Evolutionary conservation across 2,888 invertebrate genomes (phyloP), one percentile per base, ranked within the genome.

Genomic region (Lepas anatifera): DNA sequence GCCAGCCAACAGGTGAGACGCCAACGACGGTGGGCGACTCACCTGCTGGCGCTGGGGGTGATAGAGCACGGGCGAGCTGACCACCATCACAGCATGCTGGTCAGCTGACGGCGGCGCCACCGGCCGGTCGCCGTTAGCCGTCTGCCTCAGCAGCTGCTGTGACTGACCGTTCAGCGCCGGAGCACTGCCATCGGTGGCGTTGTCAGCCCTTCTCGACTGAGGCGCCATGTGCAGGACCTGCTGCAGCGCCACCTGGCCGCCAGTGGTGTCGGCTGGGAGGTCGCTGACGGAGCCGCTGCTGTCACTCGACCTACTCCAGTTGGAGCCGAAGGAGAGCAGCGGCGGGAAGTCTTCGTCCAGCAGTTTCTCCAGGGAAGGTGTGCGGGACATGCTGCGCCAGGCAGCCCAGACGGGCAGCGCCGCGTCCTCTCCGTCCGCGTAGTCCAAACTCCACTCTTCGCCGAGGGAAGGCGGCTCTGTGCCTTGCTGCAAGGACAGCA

Each of bases 281-380:
- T 25, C 25, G 4, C 58, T 13, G 58, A 4, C 29, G 32, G 16
- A 22, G 35, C 22, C 58, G n/a, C n/a, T n/a, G 32, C 52, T 29
- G 32, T 32, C 18, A 18, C 29, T 7, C 58, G 32, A 11, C 8
- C 32, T 13, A 35, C 58, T 18, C 32, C 32, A 58, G 58, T 8
- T 22, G 58, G 35, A 32, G 6, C 35, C 58, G 35, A 58, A 35
- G 32, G 58, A 1, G 32, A 22, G 58, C 58, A 58, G 58, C 58
- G 58, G 58, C 32, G 58, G 58, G 58, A 58, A 58, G 58, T 58
- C 58, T 22, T 35, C 35, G 35, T 58, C 58, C 18, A 58, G 58
- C 58, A 35, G 58, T 35, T 32, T 35, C 35, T 58, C 58, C 32
- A 35, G 58, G 18, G 58, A 58, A 4, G 58, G 58, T 22, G 58